Evolutionary conservation across 2,113 vertebrate genomes (phyloP), one percentile per base, ranked within the genome.

Genomic region (Rana temporaria): DNA sequence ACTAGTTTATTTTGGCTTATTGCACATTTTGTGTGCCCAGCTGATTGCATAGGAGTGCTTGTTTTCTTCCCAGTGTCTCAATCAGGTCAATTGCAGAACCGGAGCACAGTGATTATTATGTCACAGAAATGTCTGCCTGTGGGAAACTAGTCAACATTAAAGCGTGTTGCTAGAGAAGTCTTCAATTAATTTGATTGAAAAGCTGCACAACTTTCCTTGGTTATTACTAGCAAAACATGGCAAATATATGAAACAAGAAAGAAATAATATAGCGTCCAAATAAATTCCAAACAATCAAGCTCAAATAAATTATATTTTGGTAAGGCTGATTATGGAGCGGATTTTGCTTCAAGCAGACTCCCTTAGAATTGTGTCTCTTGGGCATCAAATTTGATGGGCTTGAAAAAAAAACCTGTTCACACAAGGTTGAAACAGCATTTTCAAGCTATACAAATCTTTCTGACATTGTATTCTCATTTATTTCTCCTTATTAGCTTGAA

Each of bases 11-110:
- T 82, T 87, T 81, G 79, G 80, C 85, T 78, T 86, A 82, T 85
- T 84, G 76, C 16, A 85, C 80, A 87, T 85, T 78, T 62, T 38
- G 75, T 84, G 73, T 12, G 78, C 68, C 20, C 66, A 85, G 84
- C 83, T 88, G 85, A 89, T 88, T 88, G 84, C 78, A 88, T 26
- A 78, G 70, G 85, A 89, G 20, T 34, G 30, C 26, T 88, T 85
- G 70, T 65, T 87, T 83, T 57, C 52, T 86, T 85, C 84, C 82
- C 79, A 32, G 59, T 79, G 67, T 38, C 1, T 85, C 56, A 87
- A 88, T 87, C 87, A 88, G 86, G 86, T 90, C 89, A 91, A 59
- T 78, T 71, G 79, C 76, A 85, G 85, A 91, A 85, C 66, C 87
- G 76, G 60, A 81, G 73, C 82, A 84, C 70, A 87, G 83, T 85